These are phyloP conservation scores for Salvelinus sp. DNA, from an alignment of 2,113 vertebrate species.

Conservation along the genomic window DNA sequence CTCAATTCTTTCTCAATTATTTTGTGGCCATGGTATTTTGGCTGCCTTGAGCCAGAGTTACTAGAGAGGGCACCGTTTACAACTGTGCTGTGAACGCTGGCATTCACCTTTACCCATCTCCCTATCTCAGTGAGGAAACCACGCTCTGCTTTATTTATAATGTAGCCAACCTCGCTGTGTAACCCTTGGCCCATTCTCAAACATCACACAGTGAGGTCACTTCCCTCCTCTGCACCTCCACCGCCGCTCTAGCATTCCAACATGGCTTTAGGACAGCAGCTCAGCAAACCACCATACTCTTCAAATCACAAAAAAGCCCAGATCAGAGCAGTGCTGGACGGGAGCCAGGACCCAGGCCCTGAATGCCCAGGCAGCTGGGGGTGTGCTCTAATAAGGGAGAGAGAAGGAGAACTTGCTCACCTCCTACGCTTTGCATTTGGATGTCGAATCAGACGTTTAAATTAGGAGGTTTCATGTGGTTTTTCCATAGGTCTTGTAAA, in stretches of 20 bases:
- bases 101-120: constrained; percentile 71
- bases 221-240: constrained; percentile 69
- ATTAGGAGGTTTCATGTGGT: constrained; percentile 63
- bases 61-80: constrained; percentile 60
- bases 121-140: constrained; percentile 63
- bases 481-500: neutral
- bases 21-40: constrained; percentile 55
- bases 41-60: constrained; percentile 69
- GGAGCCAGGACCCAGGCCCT: constrained; percentile 69
- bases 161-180: constrained; percentile 67
- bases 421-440: constrained; percentile 70
- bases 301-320: constrained; percentile 73
- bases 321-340: constrained; percentile 73
- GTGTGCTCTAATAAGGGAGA: constrained; percentile 73
- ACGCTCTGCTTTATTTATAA: constrained; percentile 77
- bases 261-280: constrained; percentile 79
- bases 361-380: constrained; percentile 71
- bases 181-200: constrained; percentile 67
- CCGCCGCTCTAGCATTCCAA: constrained; percentile 71
- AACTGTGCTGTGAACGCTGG: constrained; percentile 63
- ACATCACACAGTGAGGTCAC: constrained; percentile 74
- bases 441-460: constrained; percentile 59
- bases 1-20: constrained; percentile 24
- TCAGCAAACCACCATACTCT: constrained; percentile 65
- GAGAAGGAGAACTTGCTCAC: constrained; percentile 70